Base-by-base conservation (phyloP, 64 coral and sea anemone genomes). In the Cladopsammia gracilis region DNA sequence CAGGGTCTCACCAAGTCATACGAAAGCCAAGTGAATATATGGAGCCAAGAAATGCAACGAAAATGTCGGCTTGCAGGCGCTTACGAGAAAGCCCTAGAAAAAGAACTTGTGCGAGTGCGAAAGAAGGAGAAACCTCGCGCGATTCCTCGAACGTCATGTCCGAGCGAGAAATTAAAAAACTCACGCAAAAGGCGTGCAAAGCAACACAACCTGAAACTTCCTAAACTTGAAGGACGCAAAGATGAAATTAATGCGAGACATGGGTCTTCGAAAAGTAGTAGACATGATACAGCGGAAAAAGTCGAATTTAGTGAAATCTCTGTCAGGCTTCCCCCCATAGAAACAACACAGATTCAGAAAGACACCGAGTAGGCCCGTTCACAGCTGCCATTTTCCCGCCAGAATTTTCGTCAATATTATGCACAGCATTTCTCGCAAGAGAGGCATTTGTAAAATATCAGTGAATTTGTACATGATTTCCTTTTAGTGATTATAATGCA, bases 41-140 rank as follows among this genome's bases (percentile, higher is more conserved):
- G 68, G 86, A 73, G 14, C 20, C 86, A 45, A 45, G 69, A 88
- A 88, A 20, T 73, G 25, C 16, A 75, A 25, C 68, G 69, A 48
- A 72, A 75, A 6, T 59, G 48, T 62, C 23, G 72, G 10, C 8
- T 88, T 73, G 58, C 71, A 13, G 52, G 56, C 14, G 20, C 72
- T 25, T n/a, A 88, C 25, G 51, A 26, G 50, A 88, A 23, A 24
- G 51, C 58, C 3, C 24, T 88, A 62, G 24, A 73, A 34, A 88
- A 74, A 44, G 86, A 88, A 59, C 58, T 74, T 15, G 23, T 19
- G 10, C 52, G 25, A 44, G 1, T 53, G 52, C 25, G 19, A 8
- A 19, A 18, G 23, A 73, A 58, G 16, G 70, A 54, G 11, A 13
- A 25, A 25, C 20, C 3, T 46, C 8, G 22, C 10, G 67, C 9